A percentile compares a stretch with the other conserved stretches of the same genome.
These are phyloP conservation scores for Argyresthia albistria DNA, from an alignment of 2,888 invertebrate genomes.

Conservation along the genomic window DNA sequence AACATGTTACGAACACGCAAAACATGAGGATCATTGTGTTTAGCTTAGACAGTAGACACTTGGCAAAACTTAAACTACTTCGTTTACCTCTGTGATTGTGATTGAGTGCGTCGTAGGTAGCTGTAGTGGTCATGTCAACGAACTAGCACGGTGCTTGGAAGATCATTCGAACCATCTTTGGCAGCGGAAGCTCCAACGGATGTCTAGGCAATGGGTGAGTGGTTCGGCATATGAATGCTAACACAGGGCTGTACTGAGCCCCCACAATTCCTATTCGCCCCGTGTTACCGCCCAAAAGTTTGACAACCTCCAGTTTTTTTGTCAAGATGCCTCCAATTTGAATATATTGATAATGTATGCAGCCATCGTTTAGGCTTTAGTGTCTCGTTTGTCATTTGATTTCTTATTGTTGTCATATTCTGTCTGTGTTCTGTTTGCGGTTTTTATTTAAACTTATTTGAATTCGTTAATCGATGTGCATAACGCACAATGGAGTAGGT, in stretches of 20 bases:
- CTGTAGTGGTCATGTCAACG: slow-evolving; percentile 50
- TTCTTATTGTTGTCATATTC: not conserved
- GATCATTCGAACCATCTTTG: slow-evolving; percentile 62
- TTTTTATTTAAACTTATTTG: too few species aligned
- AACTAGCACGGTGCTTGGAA: slow-evolving; percentile 37
- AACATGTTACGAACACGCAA: not conserved
- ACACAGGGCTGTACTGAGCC: slow-evolving; percentile 20
- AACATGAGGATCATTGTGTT: not conserved
- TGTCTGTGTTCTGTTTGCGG: too few species aligned
- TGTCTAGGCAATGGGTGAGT: slow-evolving; percentile 69
- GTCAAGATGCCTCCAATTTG: slow-evolving; percentile 31
- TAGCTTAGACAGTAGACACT: not conserved
- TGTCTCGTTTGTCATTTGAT: not conserved
- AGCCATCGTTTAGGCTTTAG: not conserved
- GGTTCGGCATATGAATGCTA: slow-evolving; percentile 61
- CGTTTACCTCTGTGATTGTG: not conserved
- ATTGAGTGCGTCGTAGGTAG: slow-evolving; percentile 8
- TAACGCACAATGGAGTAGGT: too few species aligned
- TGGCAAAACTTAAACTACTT: not conserved
- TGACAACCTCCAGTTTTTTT: slow-evolving; percentile 68
- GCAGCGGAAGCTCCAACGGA: slow-evolving; percentile 69
- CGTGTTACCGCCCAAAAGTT: slow-evolving; percentile 63
- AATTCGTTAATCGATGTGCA: too few species aligned
- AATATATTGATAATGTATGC: not conserved
- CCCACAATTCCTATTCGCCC: slow-evolving; percentile 62